Percentiles rank a stretch among this genome's conserved stretches.
Evolutionary conservation across 2,888 invertebrate species (phyloP).

Genomic region (Synergus japonicus): DNA sequence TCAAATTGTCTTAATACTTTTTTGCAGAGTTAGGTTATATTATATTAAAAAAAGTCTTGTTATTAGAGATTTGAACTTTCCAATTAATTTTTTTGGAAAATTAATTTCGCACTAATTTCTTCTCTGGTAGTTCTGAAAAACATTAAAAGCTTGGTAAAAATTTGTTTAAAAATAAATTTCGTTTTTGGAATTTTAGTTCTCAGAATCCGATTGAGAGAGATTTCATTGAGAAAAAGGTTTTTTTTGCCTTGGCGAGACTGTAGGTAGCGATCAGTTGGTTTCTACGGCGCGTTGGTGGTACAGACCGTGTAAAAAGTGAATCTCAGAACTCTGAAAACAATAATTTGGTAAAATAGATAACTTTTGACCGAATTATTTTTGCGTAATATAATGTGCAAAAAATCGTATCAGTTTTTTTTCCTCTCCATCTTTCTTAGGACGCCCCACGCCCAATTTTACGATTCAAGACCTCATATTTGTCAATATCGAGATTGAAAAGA

Average conservation of each 20-base stretch:
- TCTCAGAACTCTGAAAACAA: conserved; percentile 46
- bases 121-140: not conserved
- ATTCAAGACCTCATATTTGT: conserved; percentile 57
- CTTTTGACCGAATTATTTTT: conserved; percentile 51
- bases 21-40: not conserved
- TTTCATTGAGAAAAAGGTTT: conserved; percentile 39
- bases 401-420: conserved; percentile 66
- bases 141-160: not conserved
- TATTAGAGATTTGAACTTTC: not conserved
- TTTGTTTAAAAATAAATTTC: not conserved
- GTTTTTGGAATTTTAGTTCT: conserved; percentile 2
- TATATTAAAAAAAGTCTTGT: not conserved
- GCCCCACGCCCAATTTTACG: conserved; percentile 68
- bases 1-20: not conserved
- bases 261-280: conserved; percentile 61
- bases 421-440: conserved; percentile 67
- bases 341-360: conserved; percentile 59
- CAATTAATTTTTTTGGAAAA: not conserved
- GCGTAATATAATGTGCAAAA: conserved; percentile 59
- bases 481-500: conserved; percentile 6
- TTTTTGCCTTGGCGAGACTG: conserved; percentile 50
- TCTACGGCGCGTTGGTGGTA: conserved; percentile 63
- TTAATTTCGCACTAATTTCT: not conserved
- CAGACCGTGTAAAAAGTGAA: conserved; percentile 58
- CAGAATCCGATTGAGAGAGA: conserved; percentile 6